A percentile compares a stretch with the other conserved stretches of the same genome.
Conservation (phyloP, 2,113 vertebrate genomes). For the Pampusana beccarii region DNA sequence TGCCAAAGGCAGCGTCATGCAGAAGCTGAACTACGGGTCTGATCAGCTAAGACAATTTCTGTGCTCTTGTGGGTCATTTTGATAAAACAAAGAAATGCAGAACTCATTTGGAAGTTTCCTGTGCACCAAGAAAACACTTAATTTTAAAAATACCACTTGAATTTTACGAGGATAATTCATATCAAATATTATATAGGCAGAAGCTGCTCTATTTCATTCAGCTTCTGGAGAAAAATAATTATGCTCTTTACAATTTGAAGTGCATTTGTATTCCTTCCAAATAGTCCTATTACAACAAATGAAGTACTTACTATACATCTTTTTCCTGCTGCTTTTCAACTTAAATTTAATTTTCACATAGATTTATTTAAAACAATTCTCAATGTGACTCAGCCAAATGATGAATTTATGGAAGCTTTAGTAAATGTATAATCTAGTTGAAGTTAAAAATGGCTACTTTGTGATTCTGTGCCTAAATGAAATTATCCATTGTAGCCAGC, state of each 20-base stretch:
- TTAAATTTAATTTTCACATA: conserved; percentile 72
- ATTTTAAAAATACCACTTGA: conserved; percentile 14
- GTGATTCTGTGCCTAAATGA: conserved; percentile 45
- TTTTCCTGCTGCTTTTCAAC: conserved; percentile 60
- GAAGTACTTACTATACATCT: conserved; percentile 57
- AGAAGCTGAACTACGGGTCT: not conserved
- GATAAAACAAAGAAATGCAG: not conserved
- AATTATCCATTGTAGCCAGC: conserved; percentile 48
- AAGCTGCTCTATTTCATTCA: conserved; percentile 8
- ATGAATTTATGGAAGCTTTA: conserved; percentile 68
- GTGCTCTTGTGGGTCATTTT: not conserved
- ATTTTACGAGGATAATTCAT: not conserved
- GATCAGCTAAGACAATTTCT: not conserved
- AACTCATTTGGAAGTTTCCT: not conserved
- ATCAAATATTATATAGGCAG: not conserved
- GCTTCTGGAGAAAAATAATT: conserved; percentile 46
- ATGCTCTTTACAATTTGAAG: conserved; percentile 12
- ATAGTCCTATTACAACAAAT: conserved; percentile 48
- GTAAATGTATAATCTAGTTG: conserved; percentile 53
- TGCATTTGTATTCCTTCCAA: conserved; percentile 59
- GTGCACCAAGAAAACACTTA: not conserved
- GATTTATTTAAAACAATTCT: conserved; percentile 68
- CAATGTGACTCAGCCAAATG: conserved; percentile 50
- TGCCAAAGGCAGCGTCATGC: not conserved
- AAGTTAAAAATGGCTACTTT: conserved; percentile 58